Base-by-base conservation (phyloP, 64 coral and sea anemone genomes). In the Actinia equina region DNA sequence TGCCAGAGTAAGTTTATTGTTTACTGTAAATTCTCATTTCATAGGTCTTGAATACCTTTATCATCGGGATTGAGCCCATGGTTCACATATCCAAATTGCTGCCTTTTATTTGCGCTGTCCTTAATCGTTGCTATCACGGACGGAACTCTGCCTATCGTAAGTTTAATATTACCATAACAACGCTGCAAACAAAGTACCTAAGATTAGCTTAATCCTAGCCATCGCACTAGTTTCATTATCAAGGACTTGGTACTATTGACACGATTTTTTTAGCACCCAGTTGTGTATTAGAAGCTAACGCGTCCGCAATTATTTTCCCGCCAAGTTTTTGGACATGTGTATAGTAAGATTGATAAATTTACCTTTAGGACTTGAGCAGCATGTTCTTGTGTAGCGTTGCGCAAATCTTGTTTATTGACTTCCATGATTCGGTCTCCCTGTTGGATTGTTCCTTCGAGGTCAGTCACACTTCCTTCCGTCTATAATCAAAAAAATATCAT, bases 381-480 rank as follows among this genome's bases (percentile, higher is more conserved):
- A 17, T 91, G 89, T 61, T 91, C 89, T 49, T 91, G 89, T 41
- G 89, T 91, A 3, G 84, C 89, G 37, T 70, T 64, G 76, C 89
- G 74, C 30, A 91, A 41, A 18, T 86, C 77, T 52, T 86, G 69
- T 22, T 63, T 85, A 76, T 91, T 91, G 79, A 91, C 77, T 82
- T 91, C 89, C 55, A 91, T 30, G 26, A 91, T 91, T 67, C 84
- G 58, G 76, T 91, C 89, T 91, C 89, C 89, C 46, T 91, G 89
- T 63, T 91, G 89, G 58, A 91, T 87, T 6, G 84, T 91, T 13
- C 84, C 89, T 18, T 91, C 89, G 7, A 82, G 67, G 49, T 53
- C 89, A 56, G 89, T 84, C 12, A 86, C n/a, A 76, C 89, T 86
- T 78, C 80, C 86, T 65, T 91, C 84, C 45, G 89, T 44, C 89